Base-by-base conservation (phyloP, 2,113 vertebrate species). In the Peromyscus californicus region DNA sequence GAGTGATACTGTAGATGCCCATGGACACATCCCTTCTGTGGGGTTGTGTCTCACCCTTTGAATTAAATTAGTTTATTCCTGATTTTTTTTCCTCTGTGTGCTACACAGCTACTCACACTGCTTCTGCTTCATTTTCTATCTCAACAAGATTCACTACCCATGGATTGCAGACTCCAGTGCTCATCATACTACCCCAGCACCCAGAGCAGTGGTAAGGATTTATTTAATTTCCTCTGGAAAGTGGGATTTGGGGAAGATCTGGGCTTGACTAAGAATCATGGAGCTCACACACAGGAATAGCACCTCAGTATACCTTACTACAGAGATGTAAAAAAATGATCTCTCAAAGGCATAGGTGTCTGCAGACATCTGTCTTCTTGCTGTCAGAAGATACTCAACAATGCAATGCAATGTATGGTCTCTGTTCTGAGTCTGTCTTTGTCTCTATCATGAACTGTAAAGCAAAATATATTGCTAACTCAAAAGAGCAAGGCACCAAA, bases 1-100 rank as follows among this genome's bases (percentile, higher is more conserved):
- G n/a, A 67, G 19, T 1, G 5, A 48, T 51, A 36, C 5, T 26
- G 69, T 42, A 1, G 6, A 29, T 69, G 57, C 74, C 31, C 5
- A 29, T 33, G 17, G 72, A 42, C 19, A 31, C 0, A 0, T 63
- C 63, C 61, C 1, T 31, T 69, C 76, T 4, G 0, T 0, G 12
- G 5, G 21, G 7, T 21, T 48, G 69, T 2, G 54, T 17, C 0
- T 10, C 26, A 3, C 31, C 31, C 31, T 51, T 84, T 15, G 1
- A n/a, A 31, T 31, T 21, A 84, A 59, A 45, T 21, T 16, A 11
- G 26, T 42, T 7, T 21, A 10, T 2, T 61, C n/a, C 48, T 29
- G 17, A 1, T 79, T 69, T 45, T 4, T 4, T 42, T 59, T 16
- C 22, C 22, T 13, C 24, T 1, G 6, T 1, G 4, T 36, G 0